Conservation (phyloP, 1,140 invertebrate genomes). For the Sinella curviseta region DNA sequence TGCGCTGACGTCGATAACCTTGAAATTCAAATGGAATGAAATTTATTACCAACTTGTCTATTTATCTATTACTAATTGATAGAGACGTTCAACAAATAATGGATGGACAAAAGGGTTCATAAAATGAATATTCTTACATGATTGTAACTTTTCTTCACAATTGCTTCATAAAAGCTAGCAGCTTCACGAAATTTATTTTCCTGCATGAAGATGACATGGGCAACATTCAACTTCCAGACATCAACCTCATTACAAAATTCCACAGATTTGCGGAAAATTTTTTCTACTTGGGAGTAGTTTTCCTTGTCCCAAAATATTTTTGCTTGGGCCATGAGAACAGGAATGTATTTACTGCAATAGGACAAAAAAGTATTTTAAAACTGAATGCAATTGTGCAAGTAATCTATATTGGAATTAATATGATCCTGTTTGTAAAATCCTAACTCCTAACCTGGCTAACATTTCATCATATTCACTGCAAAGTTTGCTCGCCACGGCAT, state of each 20-base stretch:
- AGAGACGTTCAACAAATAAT: constrained; percentile 10
- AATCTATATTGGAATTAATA: no score
- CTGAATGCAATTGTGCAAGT: constrained; percentile 51
- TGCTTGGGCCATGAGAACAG: constrained; percentile 97
- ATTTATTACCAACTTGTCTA: not conserved
- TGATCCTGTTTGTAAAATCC: no score
- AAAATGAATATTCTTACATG: constrained; percentile 64
- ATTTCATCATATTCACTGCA: constrained; percentile 49
- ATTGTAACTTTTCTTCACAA: constrained; percentile 94
- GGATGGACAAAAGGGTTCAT: not conserved
- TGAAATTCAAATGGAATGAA: constrained; percentile 47
- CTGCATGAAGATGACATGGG: constrained; percentile 98
- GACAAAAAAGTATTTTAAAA: constrained; percentile 37
- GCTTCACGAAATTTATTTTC: constrained; percentile 98
- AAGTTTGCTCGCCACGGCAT: constrained; percentile 45
- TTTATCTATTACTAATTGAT: not conserved
- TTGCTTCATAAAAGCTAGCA: constrained; percentile 96
- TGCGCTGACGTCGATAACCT: constrained; percentile 91
- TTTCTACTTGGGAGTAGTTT: constrained; percentile 92
- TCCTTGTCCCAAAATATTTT: constrained; percentile 99
- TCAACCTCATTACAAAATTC: constrained; percentile 98
- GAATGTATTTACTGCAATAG: constrained; percentile 66
- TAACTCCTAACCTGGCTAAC: constrained; percentile 42
- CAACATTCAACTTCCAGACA: constrained; percentile 95
- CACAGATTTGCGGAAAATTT: constrained; percentile 91